Conservation (phyloP, 2,113 vertebrate genomes). For the Hippocampus guttulatus region DNA sequence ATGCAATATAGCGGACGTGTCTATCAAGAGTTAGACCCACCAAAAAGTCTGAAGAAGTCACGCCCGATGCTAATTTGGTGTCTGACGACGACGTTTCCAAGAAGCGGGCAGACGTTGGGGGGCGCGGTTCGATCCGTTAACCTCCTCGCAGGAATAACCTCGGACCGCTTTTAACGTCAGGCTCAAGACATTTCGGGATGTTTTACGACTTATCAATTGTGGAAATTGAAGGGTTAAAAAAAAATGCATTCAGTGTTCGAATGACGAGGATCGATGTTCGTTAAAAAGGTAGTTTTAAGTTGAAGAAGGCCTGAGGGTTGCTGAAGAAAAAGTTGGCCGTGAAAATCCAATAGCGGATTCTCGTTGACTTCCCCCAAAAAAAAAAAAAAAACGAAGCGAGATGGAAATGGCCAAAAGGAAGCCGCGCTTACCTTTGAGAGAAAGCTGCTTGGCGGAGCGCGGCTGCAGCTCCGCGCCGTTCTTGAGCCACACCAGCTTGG, state of each 20-base stretch:
- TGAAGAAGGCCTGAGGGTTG: conserved; percentile 1
- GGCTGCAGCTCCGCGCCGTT: conserved; percentile 85
- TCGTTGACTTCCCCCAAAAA: conserved; percentile 16
- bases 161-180: no score
- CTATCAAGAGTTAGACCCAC: no score
- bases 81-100: no score
- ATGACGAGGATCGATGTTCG: background rate
- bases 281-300: background rate
- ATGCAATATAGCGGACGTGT: no score
- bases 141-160: no score
- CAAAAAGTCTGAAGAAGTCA: no score
- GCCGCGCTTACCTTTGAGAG: conserved; percentile 79
- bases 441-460: conserved; percentile 85
- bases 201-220: background rate
- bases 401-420: background rate
- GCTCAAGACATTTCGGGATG: no score
- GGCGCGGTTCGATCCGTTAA: no score
- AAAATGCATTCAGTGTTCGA: background rate
- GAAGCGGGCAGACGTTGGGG: no score
- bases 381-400: background rate
- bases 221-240: background rate
- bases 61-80: no score
- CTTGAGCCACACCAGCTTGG: conserved; percentile 91
- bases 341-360: conserved; percentile 39
- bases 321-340: conserved; percentile 57